phyloP scores from a whole-genome alignment of 2,113 vertebrate species.

The Notarius lentiginosus region DNA sequence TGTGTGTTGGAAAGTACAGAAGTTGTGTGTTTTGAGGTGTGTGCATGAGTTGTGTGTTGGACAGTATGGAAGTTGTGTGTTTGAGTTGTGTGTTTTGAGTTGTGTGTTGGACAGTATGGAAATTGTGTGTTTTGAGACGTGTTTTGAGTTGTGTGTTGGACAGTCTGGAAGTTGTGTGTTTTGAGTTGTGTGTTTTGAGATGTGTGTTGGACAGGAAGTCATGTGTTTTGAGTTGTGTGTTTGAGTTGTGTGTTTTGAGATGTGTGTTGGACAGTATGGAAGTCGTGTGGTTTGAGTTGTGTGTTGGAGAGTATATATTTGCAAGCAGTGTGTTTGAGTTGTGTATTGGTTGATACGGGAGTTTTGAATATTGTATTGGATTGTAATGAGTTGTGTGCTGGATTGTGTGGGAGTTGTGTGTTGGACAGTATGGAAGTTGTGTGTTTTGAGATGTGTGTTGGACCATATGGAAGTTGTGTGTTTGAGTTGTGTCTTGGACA shows the following conservation, averaged over 20 bases:
- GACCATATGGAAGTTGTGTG: not conserved
- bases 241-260: too few species aligned
- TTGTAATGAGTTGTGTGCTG: too few species aligned
- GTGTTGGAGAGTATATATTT: not conserved
- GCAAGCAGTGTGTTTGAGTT: not conserved
- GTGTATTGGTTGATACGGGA: too few species aligned
- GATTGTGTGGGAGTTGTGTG: not conserved
- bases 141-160: not conserved
- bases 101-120: not conserved
- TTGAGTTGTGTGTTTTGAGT: not conserved
- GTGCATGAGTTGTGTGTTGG: not conserved
- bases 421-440: not conserved
- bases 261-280: not conserved
- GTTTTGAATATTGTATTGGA: too few species aligned
- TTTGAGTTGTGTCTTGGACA: not conserved
- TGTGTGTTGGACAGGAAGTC: slow-evolving; percentile 16
- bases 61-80: not conserved
- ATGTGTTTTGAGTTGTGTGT: not conserved
- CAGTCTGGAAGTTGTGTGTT: too few species aligned
- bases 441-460: not conserved
- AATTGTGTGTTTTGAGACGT: not conserved
- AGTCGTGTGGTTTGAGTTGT: not conserved
- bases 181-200: slow-evolving; percentile 15
- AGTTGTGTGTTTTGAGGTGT: not conserved
- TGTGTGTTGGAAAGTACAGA: not conserved